Base-by-base conservation (phyloP, 2,888 invertebrate species). In the Macrophya alboannulata region DNA sequence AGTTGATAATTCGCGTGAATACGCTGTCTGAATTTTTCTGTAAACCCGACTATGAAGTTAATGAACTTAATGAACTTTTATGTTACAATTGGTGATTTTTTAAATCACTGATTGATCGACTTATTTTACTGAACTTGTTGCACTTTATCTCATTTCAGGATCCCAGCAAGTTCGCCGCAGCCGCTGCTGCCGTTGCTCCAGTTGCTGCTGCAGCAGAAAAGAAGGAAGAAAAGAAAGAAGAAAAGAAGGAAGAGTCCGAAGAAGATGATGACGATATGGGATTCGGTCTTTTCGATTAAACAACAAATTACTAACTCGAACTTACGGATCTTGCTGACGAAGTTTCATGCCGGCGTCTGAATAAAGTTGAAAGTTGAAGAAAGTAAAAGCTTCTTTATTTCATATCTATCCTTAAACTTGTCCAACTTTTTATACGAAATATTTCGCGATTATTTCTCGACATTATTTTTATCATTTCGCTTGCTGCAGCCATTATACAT, bases 231-330 rank as follows among this genome's bases (percentile, higher is more conserved):
- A 97, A 97, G 94, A 97, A 97, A 91, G 97, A 95, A 88, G 94
- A 95, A 86, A 95, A 95, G 91, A 95, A 95, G 89, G 95, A 97
- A 91, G 97, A 97, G 86, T 95, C 96, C 8, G 97, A 97, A 92
- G 96, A 96, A 87, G 98, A 98, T 89, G 97, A 97, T 91, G 99
- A 99, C 91, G 99, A 99, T 94, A 99, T 99, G 99, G 99, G 99
- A 94, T 98, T 99, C 94, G 99, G 99, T 94, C 96, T 98, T 40
- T 98, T 98, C 93, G 98, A 98, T 94, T 98, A 97, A 95, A 90
- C 72, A 45, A 89, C 83, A 37, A 86, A 84, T 55, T 37, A 71
- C 59, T 65, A 55, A 77, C 48, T 65, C 51, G 45, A 45, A 25
- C 21, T 10, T 84, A 48, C 84, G 48, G 45, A 86, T 85, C 86